Evolutionary conservation across 2,888 invertebrate species (phyloP), one percentile per base, ranked within the genome.

Genomic region (Sisyra terminalis): DNA sequence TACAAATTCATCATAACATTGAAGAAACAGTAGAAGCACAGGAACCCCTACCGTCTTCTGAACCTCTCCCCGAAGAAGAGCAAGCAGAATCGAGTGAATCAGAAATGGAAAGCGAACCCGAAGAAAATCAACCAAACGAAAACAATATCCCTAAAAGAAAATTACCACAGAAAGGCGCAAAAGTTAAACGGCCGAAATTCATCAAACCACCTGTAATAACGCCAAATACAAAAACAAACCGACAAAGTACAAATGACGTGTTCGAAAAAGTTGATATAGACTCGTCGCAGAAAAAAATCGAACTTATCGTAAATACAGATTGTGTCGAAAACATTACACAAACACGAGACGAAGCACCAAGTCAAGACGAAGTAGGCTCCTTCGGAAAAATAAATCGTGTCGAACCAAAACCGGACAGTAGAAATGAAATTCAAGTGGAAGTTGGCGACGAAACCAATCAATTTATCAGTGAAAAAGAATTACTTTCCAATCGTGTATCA

Each of bases 401-500:
- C 14, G 47, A 48, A 43, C 47, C 48, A 15, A 44, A 55, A 37
- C 59, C 59, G 29, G 59, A 60, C 46, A 60, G 59, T 17, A 52
- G 55, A 18, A 51, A 52, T 31, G 45, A 49, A 40, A 37, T 9
- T 14, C 47, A 45, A 29, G 48, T 48, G n/a, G 51, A 52, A n/a
- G 49, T 49, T 16, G 50, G 53, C 36, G 50, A 55, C n/a, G 51
- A 51, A 37, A 40, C 42, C 7, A 50, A 43, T 9, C 48, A 51
- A 17, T 11, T 14, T 29, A 75, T 84, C 47, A 71, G 73, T 3
- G 69, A 69, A 43, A 72, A 74, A 50, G 75, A 84, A 57, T 59
- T 88, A 30, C 61, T 70, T 43, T 63, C 66, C 29, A 82, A 85
- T 50, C 75, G 77, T 56, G 69, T 90, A 48, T 72, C 80, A 3